Percentiles rank a stretch among this genome's conserved stretches.
These are phyloP conservation scores for Deroptyus accipitrinus DNA, from an alignment of 2,113 vertebrate genomes.

Conservation along the genomic window DNA sequence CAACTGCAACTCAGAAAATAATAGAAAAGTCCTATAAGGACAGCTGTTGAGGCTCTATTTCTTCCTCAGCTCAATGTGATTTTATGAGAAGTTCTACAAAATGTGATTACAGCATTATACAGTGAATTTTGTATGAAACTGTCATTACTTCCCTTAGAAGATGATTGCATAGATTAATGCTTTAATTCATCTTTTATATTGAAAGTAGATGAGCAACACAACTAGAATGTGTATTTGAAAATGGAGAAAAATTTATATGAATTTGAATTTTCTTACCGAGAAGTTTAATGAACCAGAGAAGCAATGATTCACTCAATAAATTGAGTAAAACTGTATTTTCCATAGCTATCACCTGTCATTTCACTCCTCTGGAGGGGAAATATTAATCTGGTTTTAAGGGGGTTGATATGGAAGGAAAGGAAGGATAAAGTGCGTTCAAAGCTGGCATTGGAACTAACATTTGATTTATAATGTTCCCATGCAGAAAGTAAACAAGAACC, in stretches of 20 bases:
- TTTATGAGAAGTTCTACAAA: constrained; percentile 16
- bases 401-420: neutral
- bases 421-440: neutral
- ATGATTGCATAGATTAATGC: neutral
- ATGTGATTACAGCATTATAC: neutral
- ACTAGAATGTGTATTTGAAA: neutral
- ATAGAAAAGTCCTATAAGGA: neutral
- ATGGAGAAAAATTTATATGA: constrained; percentile 7
- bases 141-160: neutral
- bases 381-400: neutral
- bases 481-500: neutral
- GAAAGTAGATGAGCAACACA: constrained; percentile 5
- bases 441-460: neutral
- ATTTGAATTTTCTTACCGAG: neutral
- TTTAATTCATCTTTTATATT: constrained; percentile 35
- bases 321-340: neutral
- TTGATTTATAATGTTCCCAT: neutral
- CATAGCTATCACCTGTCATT: neutral
- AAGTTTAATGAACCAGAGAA: neutral
- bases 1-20: neutral
- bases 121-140: neutral
- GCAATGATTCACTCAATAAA: neutral
- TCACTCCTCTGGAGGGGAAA: neutral
- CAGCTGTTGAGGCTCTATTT: neutral
- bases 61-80: neutral